These are phyloP conservation scores for Hycleus phaleratus DNA, from an alignment of 1,140 invertebrate genomes.

Conservation along the genomic window DNA sequence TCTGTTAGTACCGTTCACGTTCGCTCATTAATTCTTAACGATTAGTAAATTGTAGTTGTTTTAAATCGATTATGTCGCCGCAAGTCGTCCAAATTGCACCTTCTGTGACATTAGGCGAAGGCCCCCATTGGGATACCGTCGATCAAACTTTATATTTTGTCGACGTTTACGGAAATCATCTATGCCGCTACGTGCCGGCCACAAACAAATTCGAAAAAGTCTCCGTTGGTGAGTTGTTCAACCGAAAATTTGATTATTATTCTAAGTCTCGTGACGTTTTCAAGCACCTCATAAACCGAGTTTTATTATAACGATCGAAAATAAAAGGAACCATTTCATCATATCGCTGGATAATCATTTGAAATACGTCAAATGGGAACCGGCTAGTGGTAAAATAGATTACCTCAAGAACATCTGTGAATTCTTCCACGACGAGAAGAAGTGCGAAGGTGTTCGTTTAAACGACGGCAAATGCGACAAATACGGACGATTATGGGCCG, in stretches of 20 bases:
- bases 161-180: conserved; percentile 49
- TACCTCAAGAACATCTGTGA: too few species aligned
- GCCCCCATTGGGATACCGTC: conserved; percentile 59
- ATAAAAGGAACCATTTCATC: too few species aligned
- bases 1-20: too few species aligned
- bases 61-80: conserved; percentile 3
- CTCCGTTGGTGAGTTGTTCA: conserved; percentile 15
- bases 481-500: conserved; percentile 59
- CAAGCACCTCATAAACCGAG: background rate
- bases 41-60: background rate
- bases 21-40: too few species aligned
- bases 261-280: background rate
- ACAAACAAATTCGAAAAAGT: conserved; percentile 19
- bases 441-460: conserved; percentile 42
- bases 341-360: too few species aligned
- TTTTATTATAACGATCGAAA: too few species aligned
- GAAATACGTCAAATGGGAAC: too few species aligned
- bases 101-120: conserved; percentile 46
- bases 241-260: background rate
- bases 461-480: conserved; percentile 83
- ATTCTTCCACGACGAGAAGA: too few species aligned
- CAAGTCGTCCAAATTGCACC: conserved; percentile 12
- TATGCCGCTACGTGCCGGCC: conserved; percentile 34
- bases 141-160: conserved; percentile 55
- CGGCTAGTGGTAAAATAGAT: too few species aligned